Percentiles rank a stretch among this genome's conserved stretches.
Conservation (phyloP, 1,140 invertebrate genomes). For the Zaprionus gabonicus region DNA sequence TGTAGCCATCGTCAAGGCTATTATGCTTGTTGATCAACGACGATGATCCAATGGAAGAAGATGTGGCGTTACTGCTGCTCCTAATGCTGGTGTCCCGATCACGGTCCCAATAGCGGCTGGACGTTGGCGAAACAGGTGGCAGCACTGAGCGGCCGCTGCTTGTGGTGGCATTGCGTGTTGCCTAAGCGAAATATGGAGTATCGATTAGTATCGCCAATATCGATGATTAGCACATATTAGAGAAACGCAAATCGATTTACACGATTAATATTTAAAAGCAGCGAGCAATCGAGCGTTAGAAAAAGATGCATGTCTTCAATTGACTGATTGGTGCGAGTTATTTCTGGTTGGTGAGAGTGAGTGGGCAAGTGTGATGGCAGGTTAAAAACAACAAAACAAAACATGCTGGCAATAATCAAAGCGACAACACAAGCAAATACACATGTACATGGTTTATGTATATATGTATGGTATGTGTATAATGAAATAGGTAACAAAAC, state of each 20-base stretch:
- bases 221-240: constrained; percentile 1
- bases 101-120: constrained; percentile 79
- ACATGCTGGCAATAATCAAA: constrained; percentile 17
- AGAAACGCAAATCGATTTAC: constrained; percentile 26
- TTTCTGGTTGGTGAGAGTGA: constrained; percentile 5
- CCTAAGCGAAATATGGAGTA: constrained; percentile 28
- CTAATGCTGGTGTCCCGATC: constrained; percentile 58
- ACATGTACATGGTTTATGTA: not conserved
- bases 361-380: constrained; percentile 13
- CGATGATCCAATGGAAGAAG: constrained; percentile 56
- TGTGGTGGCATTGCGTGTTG: constrained; percentile 62
- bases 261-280: constrained; percentile 54
- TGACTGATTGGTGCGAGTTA: constrained; percentile 17
- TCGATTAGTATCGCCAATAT: constrained; percentile 11
- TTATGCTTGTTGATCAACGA: constrained; percentile 57
- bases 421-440: constrained; percentile 25
- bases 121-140: constrained; percentile 77
- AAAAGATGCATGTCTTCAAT: constrained; percentile 28
- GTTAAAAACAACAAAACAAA: constrained; percentile 16
- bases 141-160: constrained; percentile 59
- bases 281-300: constrained; percentile 61
- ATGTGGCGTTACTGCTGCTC: constrained; percentile 45
- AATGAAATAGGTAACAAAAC: constrained; percentile 4
- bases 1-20: constrained; percentile 64
- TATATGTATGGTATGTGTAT: not conserved